These are phyloP conservation scores for Acronicta leporina DNA, from an alignment of 2,888 invertebrate species.

Conservation along the genomic window DNA sequence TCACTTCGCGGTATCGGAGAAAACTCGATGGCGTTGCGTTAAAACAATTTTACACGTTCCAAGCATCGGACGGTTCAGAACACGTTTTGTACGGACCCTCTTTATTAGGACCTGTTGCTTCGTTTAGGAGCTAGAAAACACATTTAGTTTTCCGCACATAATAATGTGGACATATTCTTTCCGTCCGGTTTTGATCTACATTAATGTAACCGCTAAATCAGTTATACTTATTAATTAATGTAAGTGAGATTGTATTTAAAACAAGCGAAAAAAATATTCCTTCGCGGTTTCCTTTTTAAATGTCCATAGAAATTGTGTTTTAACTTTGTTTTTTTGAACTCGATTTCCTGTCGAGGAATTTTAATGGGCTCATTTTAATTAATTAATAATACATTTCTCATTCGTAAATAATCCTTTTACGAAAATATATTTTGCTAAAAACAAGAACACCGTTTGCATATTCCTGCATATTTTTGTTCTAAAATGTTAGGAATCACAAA, in stretches of 20 bases:
- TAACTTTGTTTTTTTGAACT: conserved; percentile 18
- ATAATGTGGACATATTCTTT: conserved; percentile 29
- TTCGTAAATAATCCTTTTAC: conserved; percentile 5
- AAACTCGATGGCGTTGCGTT: conserved; percentile 47
- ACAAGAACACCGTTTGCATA: not conserved
- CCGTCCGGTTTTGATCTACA: conserved; percentile 19
- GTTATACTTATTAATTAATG: conserved; percentile 15
- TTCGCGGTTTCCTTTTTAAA: conserved; percentile 8
- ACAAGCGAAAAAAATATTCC: conserved; percentile 17
- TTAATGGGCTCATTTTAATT: conserved; percentile 31
- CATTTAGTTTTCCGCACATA: conserved; percentile 37
- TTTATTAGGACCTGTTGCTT: conserved; percentile 35
- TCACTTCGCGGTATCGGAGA: conserved; percentile 57
- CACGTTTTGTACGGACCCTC: conserved; percentile 36
- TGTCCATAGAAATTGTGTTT: conserved; percentile 19
- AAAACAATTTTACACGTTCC: conserved; percentile 57
- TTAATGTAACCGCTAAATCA: conserved; percentile 27
- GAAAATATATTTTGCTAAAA: conserved; percentile 7
- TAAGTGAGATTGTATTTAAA: conserved; percentile 1
- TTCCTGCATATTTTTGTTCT: not conserved
- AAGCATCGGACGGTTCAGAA: conserved; percentile 30
- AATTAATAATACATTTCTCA: conserved; percentile 9
- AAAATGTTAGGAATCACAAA: conserved; percentile 33
- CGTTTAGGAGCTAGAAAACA: conserved; percentile 44
- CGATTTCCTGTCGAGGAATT: conserved; percentile 39